A percentile compares a stretch with the other conserved stretches of the same genome.
Evolutionary conservation across 2,888 invertebrate genomes (phyloP).

Genomic region (Amiota mariae): DNA sequence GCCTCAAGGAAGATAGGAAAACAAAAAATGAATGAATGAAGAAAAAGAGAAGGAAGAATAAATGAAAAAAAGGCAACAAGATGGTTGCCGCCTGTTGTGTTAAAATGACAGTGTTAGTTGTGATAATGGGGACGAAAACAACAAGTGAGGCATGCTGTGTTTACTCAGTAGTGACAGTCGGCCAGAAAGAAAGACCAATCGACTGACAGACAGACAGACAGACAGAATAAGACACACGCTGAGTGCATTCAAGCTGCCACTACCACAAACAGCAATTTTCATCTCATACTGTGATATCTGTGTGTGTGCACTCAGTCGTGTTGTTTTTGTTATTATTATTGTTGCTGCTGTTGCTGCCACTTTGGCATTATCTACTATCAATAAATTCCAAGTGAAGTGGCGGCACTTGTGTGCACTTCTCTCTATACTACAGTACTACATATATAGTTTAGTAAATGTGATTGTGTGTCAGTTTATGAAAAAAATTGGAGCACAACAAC

Average conservation of each 20-base stretch:
- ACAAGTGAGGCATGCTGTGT: slow-evolving; percentile 8
- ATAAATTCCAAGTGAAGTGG: slow-evolving; percentile 67
- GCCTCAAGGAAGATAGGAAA: background rate
- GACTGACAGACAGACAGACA: background rate
- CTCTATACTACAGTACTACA: too few species aligned
- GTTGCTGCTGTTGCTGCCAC: slow-evolving; percentile 63
- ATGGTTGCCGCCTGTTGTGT: background rate
- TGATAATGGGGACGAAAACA: background rate
- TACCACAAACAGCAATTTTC: background rate
- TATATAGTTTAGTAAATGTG: too few species aligned
- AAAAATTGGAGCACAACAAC: slow-evolving; percentile 62
- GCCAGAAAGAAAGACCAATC: background rate
- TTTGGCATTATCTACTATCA: slow-evolving; percentile 67
- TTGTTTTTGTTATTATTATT: slow-evolving; percentile 40
- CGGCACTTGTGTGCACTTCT: slow-evolving; percentile 52
- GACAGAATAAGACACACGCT: background rate
- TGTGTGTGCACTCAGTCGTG: slow-evolving; percentile 9
- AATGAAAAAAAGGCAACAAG: background rate
- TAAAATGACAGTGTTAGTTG: too few species aligned
- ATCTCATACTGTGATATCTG: background rate
- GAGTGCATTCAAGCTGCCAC: slow-evolving; percentile 9
- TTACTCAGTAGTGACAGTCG: background rate
- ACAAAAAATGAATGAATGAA: background rate
- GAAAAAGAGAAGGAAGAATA: slow-evolving; percentile 20
- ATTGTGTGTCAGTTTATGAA: slow-evolving; percentile 31